Evolutionary conservation across 1,140 invertebrate genomes (phyloP).

Genomic region (Cotesia vestalis): DNA sequence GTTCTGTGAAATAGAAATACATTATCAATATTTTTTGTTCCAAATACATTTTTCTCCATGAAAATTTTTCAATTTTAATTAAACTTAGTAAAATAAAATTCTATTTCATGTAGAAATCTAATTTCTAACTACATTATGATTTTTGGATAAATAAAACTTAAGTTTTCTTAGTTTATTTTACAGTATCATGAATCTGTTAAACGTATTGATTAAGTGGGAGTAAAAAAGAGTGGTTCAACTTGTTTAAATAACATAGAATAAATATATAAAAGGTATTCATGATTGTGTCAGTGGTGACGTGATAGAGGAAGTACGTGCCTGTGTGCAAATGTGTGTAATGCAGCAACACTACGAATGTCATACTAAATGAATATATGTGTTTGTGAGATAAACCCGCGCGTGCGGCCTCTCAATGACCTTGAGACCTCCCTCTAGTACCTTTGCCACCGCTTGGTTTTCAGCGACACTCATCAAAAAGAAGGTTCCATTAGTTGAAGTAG

Average conservation of each 20-base stretch:
- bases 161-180: too few species aligned
- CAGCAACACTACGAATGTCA: constrained; percentile 35
- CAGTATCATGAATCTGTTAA: too few species aligned
- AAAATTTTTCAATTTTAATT: too few species aligned
- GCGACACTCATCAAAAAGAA: constrained; percentile 1
- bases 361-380: constrained; percentile 38
- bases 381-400: constrained; percentile 55
- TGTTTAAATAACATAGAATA: constrained; percentile 22
- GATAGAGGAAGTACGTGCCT: constrained; percentile 42
- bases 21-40: too few species aligned
- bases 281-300: constrained; percentile 25
- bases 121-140: too few species aligned
- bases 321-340: constrained; percentile 38
- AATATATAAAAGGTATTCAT: constrained; percentile 23
- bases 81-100: too few species aligned
- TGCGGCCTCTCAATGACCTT: constrained; percentile 61
- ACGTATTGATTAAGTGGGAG: not conserved
- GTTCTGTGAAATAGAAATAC: too few species aligned
- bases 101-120: too few species aligned
- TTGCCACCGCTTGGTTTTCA: constrained; percentile 14
- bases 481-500: not conserved
- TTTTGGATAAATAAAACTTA: too few species aligned
- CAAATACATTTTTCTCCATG: too few species aligned
- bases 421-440: constrained; percentile 45
- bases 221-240: not conserved